These are phyloP conservation scores for Alouatta palliata DNA, from an alignment of 2,113 vertebrate genomes.

Conservation along the genomic window DNA sequence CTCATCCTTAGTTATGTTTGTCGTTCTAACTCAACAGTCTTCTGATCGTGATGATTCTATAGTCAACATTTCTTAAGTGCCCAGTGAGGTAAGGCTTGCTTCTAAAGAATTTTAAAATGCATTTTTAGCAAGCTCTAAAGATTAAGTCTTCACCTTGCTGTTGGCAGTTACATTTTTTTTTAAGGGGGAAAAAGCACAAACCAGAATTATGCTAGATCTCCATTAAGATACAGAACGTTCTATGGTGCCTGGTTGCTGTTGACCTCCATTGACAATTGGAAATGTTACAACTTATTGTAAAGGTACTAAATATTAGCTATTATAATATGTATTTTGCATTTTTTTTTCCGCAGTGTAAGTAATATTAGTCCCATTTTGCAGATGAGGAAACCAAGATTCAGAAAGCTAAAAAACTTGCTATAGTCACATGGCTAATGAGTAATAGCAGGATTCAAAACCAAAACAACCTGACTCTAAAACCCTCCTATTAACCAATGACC, in stretches of 20 bases:
- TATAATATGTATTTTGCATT: neutral
- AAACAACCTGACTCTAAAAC: neutral
- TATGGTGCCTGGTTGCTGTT: neutral
- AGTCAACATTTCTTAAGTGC: slow-evolving; percentile 27
- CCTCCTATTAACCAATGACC: neutral
- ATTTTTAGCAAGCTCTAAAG: slow-evolving; percentile 26
- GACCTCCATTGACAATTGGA: neutral
- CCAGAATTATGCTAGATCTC: slow-evolving; percentile 11
- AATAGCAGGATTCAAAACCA: neutral
- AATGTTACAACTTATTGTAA: neutral
- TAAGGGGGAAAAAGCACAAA: neutral
- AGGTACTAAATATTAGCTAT: neutral
- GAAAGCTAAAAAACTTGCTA: neutral
- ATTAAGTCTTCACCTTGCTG: neutral
- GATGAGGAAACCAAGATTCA: neutral
- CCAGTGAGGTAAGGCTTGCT: neutral
- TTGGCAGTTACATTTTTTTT: neutral
- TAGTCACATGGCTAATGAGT: neutral
- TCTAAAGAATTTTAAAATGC: slow-evolving; percentile 37
- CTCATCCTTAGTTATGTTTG: slow-evolving; percentile 23
- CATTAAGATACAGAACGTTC: neutral
- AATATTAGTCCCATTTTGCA: neutral
- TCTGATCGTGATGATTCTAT: neutral
- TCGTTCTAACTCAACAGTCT: slow-evolving; percentile 32
- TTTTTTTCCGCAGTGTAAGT: neutral